Evolutionary conservation across 2,888 invertebrate species (phyloP).

Genomic region (Lapara coniferarum): DNA sequence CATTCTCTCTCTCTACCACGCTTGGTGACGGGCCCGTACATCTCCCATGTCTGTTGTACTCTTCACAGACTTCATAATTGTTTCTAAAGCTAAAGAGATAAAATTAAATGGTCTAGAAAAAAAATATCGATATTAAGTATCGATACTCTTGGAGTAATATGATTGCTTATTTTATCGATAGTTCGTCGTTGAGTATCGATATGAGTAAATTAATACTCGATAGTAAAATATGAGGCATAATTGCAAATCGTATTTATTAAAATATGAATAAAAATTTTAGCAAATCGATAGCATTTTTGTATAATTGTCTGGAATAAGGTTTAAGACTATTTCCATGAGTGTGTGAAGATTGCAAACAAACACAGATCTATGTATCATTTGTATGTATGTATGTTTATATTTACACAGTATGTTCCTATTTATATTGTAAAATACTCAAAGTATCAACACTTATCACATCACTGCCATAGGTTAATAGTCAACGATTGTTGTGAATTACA

Average conservation of each 20-base stretch:
- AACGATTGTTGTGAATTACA: constrained; percentile 69
- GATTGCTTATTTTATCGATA: no score
- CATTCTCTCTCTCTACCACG: constrained; percentile 47
- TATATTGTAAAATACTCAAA: constrained; percentile 9
- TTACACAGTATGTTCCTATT: constrained; percentile 29
- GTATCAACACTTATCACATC: background rate
- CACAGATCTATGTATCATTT: constrained; percentile 24
- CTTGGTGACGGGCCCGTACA: constrained; percentile 43
- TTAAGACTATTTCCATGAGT: background rate
- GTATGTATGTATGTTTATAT: constrained; percentile 39
- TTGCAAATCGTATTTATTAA: background rate
- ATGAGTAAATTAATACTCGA: no score
- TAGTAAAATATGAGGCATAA: no score
- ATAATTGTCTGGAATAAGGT: no score
- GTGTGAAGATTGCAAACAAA: constrained; percentile 14
- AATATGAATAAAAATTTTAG: background rate
- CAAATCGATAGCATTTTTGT: background rate
- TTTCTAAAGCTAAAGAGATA: no score
- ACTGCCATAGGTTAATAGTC: constrained; percentile 46
- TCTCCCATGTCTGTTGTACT: background rate
- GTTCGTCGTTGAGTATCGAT: no score
- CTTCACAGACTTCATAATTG: background rate
- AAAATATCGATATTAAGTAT: no score
- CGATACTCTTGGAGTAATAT: no score
- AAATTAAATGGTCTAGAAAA: no score